These are phyloP conservation scores for Drosophila nigricruria DNA, from an alignment of 2,888 invertebrate genomes.

Conservation along the genomic window DNA sequence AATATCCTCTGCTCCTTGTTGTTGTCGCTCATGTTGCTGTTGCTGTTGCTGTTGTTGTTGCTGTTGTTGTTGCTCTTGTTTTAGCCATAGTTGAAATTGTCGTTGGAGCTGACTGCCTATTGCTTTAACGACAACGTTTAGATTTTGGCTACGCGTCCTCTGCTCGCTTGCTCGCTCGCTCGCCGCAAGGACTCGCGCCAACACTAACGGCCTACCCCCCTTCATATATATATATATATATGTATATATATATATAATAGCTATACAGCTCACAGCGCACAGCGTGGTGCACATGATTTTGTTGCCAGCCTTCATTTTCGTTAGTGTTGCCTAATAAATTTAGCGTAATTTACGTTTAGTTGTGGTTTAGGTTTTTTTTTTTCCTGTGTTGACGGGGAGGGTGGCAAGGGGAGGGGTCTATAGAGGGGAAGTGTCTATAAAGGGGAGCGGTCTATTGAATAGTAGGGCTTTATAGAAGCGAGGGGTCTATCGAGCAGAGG, in stretches of 20 bases:
- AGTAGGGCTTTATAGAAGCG: not conserved
- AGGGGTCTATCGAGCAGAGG: not conserved
- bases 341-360: slow-evolving; percentile 75
- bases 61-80: slow-evolving; percentile 10
- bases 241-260: not conserved
- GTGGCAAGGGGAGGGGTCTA: not conserved
- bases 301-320: slow-evolving; percentile 53
- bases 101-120: slow-evolving; percentile 45
- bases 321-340: slow-evolving; percentile 73
- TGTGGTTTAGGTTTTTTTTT: slow-evolving; percentile 51
- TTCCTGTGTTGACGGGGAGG: not conserved
- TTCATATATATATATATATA: not conserved
- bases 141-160: slow-evolving; percentile 56
- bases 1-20: slow-evolving; percentile 13
- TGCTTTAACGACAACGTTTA: slow-evolving; percentile 70
- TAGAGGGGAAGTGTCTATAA: not conserved
- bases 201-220: not conserved
- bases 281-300: slow-evolving; percentile 44
- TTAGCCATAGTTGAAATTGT: slow-evolving; percentile 16
- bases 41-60: slow-evolving; percentile 9
- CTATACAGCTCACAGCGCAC: slow-evolving; percentile 1
- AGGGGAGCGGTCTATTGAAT: not conserved
- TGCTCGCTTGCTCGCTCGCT: too few species aligned
- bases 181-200: slow-evolving; percentile 1
- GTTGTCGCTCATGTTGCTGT: not conserved